These are phyloP conservation scores for Motacilla tschutschensis DNA, from an alignment of 2,113 vertebrate genomes.

Conservation along the genomic window DNA sequence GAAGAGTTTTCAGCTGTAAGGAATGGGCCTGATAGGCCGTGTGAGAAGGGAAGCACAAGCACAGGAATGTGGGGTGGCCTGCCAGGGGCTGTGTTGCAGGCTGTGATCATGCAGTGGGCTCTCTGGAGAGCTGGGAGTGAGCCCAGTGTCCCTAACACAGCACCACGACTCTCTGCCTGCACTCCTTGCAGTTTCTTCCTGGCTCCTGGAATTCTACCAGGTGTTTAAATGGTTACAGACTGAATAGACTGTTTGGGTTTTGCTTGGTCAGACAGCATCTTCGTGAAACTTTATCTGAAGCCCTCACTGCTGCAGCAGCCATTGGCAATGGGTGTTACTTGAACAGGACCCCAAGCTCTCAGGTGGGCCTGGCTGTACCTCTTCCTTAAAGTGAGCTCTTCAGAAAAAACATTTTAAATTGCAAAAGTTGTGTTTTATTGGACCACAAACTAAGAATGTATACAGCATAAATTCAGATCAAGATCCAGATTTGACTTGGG, in stretches of 20 bases:
- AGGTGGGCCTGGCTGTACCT: neutral
- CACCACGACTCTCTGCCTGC: neutral
- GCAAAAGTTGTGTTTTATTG: neutral
- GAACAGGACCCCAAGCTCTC: neutral
- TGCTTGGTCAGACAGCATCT: rapidly evolving
- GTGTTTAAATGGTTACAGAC: neutral
- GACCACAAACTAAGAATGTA: neutral
- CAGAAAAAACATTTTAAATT: neutral
- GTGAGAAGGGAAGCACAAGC: neutral
- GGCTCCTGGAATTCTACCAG: neutral
- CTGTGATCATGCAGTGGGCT: rapidly evolving
- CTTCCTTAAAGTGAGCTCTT: neutral
- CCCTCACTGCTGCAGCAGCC: neutral
- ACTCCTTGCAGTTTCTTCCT: neutral
- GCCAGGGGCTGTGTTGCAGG: neutral
- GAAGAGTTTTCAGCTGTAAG: neutral
- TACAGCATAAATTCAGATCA: neutral
- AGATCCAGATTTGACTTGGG: neutral
- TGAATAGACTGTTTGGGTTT: neutral
- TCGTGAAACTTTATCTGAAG: neutral
- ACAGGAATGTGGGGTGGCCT: rapidly evolving
- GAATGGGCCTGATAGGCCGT: rapidly evolving
- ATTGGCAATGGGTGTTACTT: neutral
- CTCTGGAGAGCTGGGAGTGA: neutral
- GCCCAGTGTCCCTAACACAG: rapidly evolving